Conservation (phyloP, 1,140 invertebrate genomes). For the Meloidogyne exigua region DNA sequence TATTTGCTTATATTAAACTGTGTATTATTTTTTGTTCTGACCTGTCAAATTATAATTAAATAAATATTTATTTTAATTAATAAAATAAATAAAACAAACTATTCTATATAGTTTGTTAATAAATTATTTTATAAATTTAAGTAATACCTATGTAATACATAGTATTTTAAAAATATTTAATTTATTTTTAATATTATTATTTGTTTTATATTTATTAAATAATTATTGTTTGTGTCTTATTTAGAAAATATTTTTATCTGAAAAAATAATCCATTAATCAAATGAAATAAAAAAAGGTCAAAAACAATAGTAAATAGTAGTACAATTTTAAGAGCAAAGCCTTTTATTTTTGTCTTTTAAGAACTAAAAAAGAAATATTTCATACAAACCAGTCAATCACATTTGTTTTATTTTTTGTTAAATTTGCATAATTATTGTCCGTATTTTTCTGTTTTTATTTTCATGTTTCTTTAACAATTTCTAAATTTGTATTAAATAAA, state of each 20-base stretch:
- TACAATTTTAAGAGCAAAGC: neutral
- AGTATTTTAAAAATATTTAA: too few species aligned
- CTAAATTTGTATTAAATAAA: too few species aligned
- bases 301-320: neutral
- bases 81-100: too few species aligned
- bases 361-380: neutral
- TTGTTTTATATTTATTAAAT: too few species aligned
- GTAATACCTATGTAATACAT: too few species aligned
- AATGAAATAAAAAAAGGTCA: neutral
- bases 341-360: neutral
- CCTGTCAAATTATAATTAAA: neutral
- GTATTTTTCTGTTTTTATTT: neutral
- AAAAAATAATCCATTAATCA: neutral
- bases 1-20: neutral
- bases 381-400: neutral
- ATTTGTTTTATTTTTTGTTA: neutral
- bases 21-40: neutral
- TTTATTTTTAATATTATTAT: too few species aligned
- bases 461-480: neutral
- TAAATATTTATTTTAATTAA: too few species aligned
- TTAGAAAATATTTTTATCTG: neutral
- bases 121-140: too few species aligned
- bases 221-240: too few species aligned
- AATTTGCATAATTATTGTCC: neutral
- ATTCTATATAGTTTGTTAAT: too few species aligned